Evolutionary conservation across 2,888 invertebrate genomes (phyloP), one percentile per base, ranked within the genome.

Genomic region (Hirtodrosophila alboralis): DNA sequence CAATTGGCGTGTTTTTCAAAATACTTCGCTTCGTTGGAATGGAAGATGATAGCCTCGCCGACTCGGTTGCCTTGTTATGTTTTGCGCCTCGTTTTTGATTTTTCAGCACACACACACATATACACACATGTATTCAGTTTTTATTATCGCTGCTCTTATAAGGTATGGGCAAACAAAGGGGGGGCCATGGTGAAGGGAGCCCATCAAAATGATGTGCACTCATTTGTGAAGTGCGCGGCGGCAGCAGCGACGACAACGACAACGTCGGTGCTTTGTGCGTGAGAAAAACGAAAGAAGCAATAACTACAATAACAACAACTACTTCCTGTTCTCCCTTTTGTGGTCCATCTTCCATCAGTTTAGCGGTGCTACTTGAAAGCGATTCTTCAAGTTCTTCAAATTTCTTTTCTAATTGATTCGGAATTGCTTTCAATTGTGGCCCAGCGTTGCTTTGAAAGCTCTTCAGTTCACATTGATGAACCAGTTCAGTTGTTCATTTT

Each of bases 1-100:
- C 81, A 81, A 81, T 81, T 81, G 81, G 81, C 83, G 83, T 80
- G 80, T 83, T 80, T 83, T 80, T 79, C 63, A 64, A 70, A 73
- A 76, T 74, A 74, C 41, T 73, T 75, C 61, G 68, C 58, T 75
- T 75, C 75, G 66, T 43, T 66, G 75, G 77, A 69, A 79, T 79
- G 78, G 79, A 80, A 80, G 78, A 71, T 71, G 78, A 79, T 75
- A 77, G 75, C 75, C 65, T 67, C 63, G 70, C 45, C 44, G 21
- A 10, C 26, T 38, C 23, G n/a, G n/a, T 56, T 41, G 72, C 38
- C 75, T 71, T 74, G 68, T 68, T 72, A 71, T 71, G 70, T 57
- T 56, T 60, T 71, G 59, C 36, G 57, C 53, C 71, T 71, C 36
- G 41, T 58, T 63, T 38, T 51, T 44, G 37, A 31, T 51, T 68